Base-by-base conservation (phyloP, 2,113 vertebrate genomes). In the Cryptoleucopteryx plumbea region DNA sequence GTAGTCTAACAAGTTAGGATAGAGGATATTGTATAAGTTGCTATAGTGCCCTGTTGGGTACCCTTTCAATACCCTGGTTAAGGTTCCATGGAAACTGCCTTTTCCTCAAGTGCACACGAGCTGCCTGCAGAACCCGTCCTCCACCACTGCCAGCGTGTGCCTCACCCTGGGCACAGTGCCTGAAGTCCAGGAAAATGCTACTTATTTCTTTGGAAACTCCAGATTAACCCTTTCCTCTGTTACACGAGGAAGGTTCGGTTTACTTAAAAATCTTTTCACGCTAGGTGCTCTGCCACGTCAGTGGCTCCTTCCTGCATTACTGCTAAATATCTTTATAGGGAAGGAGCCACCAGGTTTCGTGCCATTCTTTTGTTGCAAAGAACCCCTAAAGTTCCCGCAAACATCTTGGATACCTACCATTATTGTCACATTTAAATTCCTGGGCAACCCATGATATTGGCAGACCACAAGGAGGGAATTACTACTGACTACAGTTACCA, bases 111-210 rank as follows among this genome's bases (percentile, higher is more conserved):
- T 11, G 23, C 53, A 22, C 34, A 48, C 53, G 16, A 50, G 26
- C 74, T 85, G 63, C 55, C 38, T 75, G 66, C 66, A 75, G 56
- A 72, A 23, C 43, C 16, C 5, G 0, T 50, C 52, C 34, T 59
- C 19, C 58, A 9, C 10, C 26, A 3, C 78, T 53, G 26, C 58
- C 71, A 45, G 18, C 0, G 0, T 31, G 16, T 4, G 13, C 61
- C 32, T 94, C 38, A n/a, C 17, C 6, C 62, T 20, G 27, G 52
- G 63, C 34, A 22, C 2, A 1, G 59, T 36, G 45, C 59, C 61
- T 66, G 36, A 70, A 53, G 36, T 11, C 63, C 55, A 66, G 70
- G 42, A 67, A 72, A 94, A 62, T 0, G 0, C 14, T 56, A 9
- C 36, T 31, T 42, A 62, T 62, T 91, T 53, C 23, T 73, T 62